phyloP scores from a whole-genome alignment of 1,140 invertebrate species.

The Lamellibrachia luymesi region DNA sequence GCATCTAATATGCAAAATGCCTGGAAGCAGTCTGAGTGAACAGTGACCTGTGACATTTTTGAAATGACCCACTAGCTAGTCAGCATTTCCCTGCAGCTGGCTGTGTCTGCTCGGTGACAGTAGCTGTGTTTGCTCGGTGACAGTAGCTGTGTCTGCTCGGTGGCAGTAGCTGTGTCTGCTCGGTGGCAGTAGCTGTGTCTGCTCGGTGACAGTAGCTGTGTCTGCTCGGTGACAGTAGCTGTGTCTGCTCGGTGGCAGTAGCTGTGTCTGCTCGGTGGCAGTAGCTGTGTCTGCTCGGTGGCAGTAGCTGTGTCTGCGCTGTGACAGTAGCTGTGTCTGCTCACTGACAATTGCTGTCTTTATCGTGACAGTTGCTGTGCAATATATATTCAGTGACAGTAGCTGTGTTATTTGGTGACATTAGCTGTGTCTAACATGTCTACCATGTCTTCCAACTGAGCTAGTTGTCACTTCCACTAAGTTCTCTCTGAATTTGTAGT shows the following conservation, averaged over 20 bases:
- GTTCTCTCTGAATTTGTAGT: not conserved
- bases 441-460: not conserved
- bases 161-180: no score
- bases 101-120: not conserved
- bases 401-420: not conserved
- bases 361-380: no score
- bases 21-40: not conserved
- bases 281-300: no score
- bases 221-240: no score
- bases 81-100: not conserved
- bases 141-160: no score
- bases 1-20: not conserved
- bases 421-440: not conserved
- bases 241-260: no score
- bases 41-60: not conserved
- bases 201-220: no score
- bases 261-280: no score
- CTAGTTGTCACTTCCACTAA: not conserved
- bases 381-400: not conserved
- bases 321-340: no score
- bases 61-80: not conserved
- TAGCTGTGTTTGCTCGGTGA: not conserved
- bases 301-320: no score
- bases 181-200: no score
- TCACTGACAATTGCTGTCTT: no score